These are phyloP conservation scores for Xestoiulus laeticollis DNA, from an alignment of 2,888 invertebrate genomes.

Conservation along the genomic window DNA sequence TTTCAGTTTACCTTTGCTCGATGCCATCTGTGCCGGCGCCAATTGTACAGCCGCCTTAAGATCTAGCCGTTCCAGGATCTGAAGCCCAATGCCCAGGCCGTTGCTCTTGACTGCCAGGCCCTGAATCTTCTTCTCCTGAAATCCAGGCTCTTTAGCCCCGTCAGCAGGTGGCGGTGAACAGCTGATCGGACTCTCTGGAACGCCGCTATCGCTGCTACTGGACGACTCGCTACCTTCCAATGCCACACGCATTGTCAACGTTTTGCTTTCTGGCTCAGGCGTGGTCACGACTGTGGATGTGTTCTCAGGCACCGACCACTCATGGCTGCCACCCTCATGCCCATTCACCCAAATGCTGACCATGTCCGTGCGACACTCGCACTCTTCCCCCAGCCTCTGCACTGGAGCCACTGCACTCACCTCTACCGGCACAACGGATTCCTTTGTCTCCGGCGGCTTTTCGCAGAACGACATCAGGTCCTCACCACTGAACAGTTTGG, in stretches of 20 bases:
- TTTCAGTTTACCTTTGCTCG: constrained; percentile 31
- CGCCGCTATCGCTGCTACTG: constrained; percentile 50
- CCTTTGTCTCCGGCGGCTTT: not conserved
- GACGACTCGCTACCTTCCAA: constrained; percentile 49
- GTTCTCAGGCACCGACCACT: not conserved
- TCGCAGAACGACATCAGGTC: constrained; percentile 49
- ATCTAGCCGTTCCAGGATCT: constrained; percentile 42
- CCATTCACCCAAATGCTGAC: constrained; percentile 39
- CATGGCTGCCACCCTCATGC: not conserved
- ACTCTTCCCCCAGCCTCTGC: not conserved
- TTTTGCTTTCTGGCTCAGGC: not conserved
- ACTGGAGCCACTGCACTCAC: not conserved
- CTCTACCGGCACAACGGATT: not conserved
- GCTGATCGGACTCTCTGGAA: constrained; percentile 50
- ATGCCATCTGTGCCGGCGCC: constrained; percentile 9
- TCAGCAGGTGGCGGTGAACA: constrained; percentile 48
- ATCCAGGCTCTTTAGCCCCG: not conserved
- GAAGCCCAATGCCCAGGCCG: constrained; percentile 36
- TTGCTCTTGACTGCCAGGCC: constrained; percentile 15
- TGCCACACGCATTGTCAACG: not conserved
- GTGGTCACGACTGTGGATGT: not conserved
- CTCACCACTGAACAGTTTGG: not conserved
- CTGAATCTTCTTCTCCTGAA: not conserved
- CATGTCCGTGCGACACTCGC: not conserved
- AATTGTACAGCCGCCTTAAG: not conserved